A percentile compares a stretch with the other conserved stretches of the same genome.
Conservation (phyloP, 2,113 vertebrate genomes). For the Otis tarda region DNA sequence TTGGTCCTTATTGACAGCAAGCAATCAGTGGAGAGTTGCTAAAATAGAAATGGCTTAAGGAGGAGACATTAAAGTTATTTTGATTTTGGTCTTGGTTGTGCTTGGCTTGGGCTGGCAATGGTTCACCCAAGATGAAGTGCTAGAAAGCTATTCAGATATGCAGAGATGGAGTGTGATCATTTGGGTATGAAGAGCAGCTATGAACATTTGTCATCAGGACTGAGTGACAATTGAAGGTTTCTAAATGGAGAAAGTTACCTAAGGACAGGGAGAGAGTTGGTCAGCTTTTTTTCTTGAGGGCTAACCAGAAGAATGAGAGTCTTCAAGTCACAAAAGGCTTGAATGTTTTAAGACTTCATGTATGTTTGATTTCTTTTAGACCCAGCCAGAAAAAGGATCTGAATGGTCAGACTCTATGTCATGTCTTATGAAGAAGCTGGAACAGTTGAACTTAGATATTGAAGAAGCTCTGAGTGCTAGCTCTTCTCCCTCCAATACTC, state of each 20-base stretch:
- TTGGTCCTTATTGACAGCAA: neutral
- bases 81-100: neutral
- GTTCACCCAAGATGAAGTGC: neutral
- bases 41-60: neutral
- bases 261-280: neutral
- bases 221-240: slow-evolving; percentile 9
- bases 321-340: neutral
- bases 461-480: slow-evolving; percentile 83
- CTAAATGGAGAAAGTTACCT: neutral
- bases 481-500: slow-evolving; percentile 80
- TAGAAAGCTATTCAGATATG: neutral
- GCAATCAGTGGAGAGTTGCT: neutral
- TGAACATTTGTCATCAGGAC: neutral
- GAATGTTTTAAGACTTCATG: neutral
- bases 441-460: slow-evolving; percentile 85
- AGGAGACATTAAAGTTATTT: neutral
- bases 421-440: slow-evolving; percentile 85
- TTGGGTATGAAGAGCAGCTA: neutral
- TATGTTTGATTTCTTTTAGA: slow-evolving; percentile 54
- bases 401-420: slow-evolving; percentile 85
- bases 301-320: neutral
- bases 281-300: neutral
- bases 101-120: neutral
- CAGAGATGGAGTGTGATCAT: neutral
- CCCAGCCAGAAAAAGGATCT: slow-evolving; percentile 42